Percentiles rank a stretch among this genome's conserved stretches.
phyloP scores from a whole-genome alignment of 2,113 vertebrate genomes.

The Choloepus hoffmanni region DNA sequence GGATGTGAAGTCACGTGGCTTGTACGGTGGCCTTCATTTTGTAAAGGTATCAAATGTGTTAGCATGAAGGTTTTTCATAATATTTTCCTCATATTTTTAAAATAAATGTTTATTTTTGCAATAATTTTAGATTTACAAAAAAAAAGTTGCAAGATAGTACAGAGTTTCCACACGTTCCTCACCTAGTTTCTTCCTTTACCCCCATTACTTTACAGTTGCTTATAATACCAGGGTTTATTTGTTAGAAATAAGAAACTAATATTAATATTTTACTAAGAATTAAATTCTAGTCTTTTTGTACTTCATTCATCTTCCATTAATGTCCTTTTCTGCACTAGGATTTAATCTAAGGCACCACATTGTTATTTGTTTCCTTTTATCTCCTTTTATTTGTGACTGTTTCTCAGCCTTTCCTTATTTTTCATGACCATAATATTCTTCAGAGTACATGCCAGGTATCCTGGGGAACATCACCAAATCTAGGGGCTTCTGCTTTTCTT shows the following conservation, averaged over 20 bases:
- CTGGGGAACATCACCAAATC: no score
- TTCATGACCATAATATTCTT: not conserved
- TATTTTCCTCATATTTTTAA: not conserved
- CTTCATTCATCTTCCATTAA: not conserved
- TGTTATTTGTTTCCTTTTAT: not conserved
- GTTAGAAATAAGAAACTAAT: not conserved
- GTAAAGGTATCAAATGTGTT: not conserved
- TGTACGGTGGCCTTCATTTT: not conserved
- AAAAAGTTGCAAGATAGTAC: not conserved
- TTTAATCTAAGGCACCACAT: not conserved
- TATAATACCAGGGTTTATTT: not conserved
- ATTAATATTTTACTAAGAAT: no score
- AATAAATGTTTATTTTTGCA: not conserved
- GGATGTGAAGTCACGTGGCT: not conserved
- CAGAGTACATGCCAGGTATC: not conserved
- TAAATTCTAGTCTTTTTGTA: not conserved
- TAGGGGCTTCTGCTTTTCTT: not conserved
- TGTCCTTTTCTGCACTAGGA: not conserved
- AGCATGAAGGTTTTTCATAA: not conserved
- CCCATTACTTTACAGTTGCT: not conserved
- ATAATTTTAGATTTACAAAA: not conserved
- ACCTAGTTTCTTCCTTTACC: fast-evolving
- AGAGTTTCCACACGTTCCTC: not conserved
- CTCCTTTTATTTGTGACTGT: not conserved
- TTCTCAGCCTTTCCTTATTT: not conserved